Percentiles rank a stretch among this genome's conserved stretches.
phyloP scores from a whole-genome alignment of 23 tunicate genomes.

The Halocynthia roretzi region DNA sequence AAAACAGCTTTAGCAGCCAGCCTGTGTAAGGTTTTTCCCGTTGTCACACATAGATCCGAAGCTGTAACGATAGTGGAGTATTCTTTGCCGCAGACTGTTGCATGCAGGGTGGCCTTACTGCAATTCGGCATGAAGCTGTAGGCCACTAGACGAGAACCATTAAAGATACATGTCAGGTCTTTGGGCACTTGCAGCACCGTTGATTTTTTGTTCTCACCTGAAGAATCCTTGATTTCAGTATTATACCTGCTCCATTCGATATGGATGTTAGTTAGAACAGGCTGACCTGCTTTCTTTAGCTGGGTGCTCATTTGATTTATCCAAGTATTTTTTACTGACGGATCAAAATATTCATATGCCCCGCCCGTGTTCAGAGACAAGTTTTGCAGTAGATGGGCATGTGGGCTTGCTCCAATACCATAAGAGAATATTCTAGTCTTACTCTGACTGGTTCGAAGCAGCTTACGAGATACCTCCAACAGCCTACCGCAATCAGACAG shows the following conservation, averaged over 20 bases:
- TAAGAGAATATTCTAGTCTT: slow-evolving; percentile 49
- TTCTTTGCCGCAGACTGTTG: slow-evolving; percentile 44
- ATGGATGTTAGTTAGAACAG: slow-evolving; percentile 48
- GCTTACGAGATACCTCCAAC: slow-evolving; percentile 17
- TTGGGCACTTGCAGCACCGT: slow-evolving; percentile 45
- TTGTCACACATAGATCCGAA: slow-evolving; percentile 23
- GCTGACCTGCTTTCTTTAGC: slow-evolving; percentile 44
- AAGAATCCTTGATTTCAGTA: not conserved
- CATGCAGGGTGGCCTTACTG: slow-evolving; percentile 39
- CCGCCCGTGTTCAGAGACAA: slow-evolving; percentile 60
- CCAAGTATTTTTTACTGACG: slow-evolving; percentile 59
- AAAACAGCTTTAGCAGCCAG: slow-evolving; percentile 58
- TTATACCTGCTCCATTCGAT: slow-evolving; percentile 48
- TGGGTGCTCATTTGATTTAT: slow-evolving; percentile 32
- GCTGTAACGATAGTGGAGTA: slow-evolving; percentile 50
- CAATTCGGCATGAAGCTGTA: slow-evolving; percentile 65
- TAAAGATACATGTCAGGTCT: slow-evolving; percentile 38
- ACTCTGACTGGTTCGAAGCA: slow-evolving; percentile 12
- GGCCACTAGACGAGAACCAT: slow-evolving; percentile 51
- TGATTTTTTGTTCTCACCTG: not conserved
- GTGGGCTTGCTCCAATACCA: slow-evolving; percentile 51
- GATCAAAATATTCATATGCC: slow-evolving; percentile 52
- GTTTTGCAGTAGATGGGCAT: slow-evolving; percentile 35
- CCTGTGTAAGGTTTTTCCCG: slow-evolving; percentile 60
- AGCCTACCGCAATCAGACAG: slow-evolving; percentile 34